A percentile compares a stretch with the other conserved stretches of the same genome.
phyloP scores from a whole-genome alignment of 2,888 invertebrate species.

The Calameuta pallipes region DNA sequence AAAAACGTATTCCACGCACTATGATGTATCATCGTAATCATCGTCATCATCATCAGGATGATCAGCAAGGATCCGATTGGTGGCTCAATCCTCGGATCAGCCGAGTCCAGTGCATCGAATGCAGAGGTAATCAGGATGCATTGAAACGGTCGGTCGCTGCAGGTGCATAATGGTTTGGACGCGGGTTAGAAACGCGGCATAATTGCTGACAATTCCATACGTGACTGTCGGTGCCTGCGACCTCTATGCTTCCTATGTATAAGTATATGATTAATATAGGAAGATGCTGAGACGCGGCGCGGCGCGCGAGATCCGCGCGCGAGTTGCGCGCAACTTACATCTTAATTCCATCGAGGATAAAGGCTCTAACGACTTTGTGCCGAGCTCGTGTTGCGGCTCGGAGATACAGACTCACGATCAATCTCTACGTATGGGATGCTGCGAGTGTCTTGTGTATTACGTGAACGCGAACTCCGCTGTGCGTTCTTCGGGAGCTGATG shows the following conservation, averaged over 20 bases:
- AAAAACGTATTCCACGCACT: no score
- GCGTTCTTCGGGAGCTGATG: conserved; percentile 28
- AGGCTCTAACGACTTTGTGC: conserved; percentile 25
- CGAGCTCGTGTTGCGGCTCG: not conserved
- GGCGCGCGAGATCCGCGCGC: conserved; percentile 1
- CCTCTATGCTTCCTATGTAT: conserved; percentile 1
- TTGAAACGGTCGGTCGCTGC: conserved; percentile 1
- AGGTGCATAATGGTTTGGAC: conserved; percentile 4
- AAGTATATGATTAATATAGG: conserved; percentile 24
- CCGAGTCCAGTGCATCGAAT: no score
- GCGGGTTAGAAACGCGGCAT: conserved; percentile 12
- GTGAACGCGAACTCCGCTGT: not conserved
- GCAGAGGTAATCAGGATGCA: not conserved
- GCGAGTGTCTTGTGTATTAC: not conserved
- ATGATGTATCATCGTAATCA: no score
- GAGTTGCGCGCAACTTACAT: conserved; percentile 28
- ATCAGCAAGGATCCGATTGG: no score
- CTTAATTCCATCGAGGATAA: conserved; percentile 34
- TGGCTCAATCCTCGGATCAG: no score
- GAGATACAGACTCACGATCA: no score
- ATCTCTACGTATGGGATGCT: no score
- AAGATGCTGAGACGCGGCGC: conserved; percentile 2
- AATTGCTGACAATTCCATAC: conserved; percentile 18
- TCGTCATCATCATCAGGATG: no score
- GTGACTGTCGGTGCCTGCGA: not conserved